Evolutionary conservation across 2,888 invertebrate genomes (phyloP).

Genomic region (Trissolcus brochymenae): DNA sequence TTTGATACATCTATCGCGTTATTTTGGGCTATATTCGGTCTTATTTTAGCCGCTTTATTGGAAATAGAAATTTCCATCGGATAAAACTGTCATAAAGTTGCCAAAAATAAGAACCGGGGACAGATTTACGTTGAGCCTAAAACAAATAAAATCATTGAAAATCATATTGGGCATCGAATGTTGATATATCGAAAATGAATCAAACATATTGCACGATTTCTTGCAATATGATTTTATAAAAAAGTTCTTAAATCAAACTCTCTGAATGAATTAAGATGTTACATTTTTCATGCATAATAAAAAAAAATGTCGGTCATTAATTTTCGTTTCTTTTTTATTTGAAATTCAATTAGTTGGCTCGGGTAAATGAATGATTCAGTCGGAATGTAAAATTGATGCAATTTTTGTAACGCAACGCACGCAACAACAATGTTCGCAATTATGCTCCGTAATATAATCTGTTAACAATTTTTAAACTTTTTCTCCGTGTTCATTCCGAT

Average conservation of each 20-base stretch:
- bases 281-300: background rate
- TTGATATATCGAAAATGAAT: background rate
- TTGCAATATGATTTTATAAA: slow-evolving; percentile 2
- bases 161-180: background rate
- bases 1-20: slow-evolving; percentile 8
- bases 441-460: slow-evolving; percentile 38
- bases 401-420: slow-evolving; percentile 18
- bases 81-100: background rate
- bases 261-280: background rate
- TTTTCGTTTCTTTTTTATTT: background rate
- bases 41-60: slow-evolving; percentile 13
- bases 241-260: background rate
- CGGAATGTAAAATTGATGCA: slow-evolving; percentile 33
- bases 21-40: slow-evolving; percentile 9
- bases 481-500: slow-evolving; percentile 37
- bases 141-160: background rate
- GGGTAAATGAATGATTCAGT: slow-evolving; percentile 14
- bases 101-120: slow-evolving; percentile 30
- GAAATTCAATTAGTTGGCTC: slow-evolving; percentile 1
- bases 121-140: background rate
- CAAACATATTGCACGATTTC: slow-evolving; percentile 1
- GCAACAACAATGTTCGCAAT: slow-evolving; percentile 31
- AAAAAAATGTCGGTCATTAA: too few relatives aligned
- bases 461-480: slow-evolving; percentile 37
- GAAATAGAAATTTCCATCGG: slow-evolving; percentile 12